Evolutionary conservation across 2,113 vertebrate genomes (phyloP), one percentile per base, ranked within the genome.

Genomic region (Aptenodytes forsteri): DNA sequence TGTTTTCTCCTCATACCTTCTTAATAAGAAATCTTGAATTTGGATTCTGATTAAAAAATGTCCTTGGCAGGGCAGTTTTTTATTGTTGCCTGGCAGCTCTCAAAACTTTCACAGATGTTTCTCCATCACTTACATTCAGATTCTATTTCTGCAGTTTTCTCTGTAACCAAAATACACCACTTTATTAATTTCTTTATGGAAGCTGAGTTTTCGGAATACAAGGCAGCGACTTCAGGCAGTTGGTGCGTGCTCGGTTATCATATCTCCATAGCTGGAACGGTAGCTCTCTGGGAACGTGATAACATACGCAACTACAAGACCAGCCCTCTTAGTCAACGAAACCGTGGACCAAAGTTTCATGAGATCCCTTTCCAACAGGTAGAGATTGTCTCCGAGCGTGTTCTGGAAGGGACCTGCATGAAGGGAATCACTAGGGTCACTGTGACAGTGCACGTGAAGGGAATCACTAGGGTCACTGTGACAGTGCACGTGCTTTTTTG

Each of bases 241-340:
- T 23, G 44, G 34, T n/a, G 34, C 10, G 34, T 29, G 58, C 52
- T 93, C 4, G 0, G 30, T 32, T 54, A 32, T 12, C 4, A 1
- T 23, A 9, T 47, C 34, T 40, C 36, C 1, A 0, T 7, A 29
- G 46, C 50, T 46, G 52, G 56, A 55, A 13, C 0, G 0, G 30
- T 17, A 54, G 30, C 52, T 65, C 32, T 65, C 13, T 34, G 34
- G 23, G 27, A 66, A 23, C 7, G 1, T 0, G 13, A 65, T 40
- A 59, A n/a, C 29, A 8, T 9, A 8, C 1, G 1, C 27, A 47
- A 0, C 14, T 23, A 10, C 47, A 14, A 40, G 54, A 62, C 18
- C 55, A 58, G 30, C 36, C 38, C n/a, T 52, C 32, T 47, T 2
- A 3, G 75, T 61, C 55, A 9, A 12, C 15, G 49, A 52, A 58